Percentiles rank a stretch among this genome's conserved stretches.
phyloP scores from a whole-genome alignment of 35 echinoderm and acorn worm species.

The Acanthaster planci region DNA sequence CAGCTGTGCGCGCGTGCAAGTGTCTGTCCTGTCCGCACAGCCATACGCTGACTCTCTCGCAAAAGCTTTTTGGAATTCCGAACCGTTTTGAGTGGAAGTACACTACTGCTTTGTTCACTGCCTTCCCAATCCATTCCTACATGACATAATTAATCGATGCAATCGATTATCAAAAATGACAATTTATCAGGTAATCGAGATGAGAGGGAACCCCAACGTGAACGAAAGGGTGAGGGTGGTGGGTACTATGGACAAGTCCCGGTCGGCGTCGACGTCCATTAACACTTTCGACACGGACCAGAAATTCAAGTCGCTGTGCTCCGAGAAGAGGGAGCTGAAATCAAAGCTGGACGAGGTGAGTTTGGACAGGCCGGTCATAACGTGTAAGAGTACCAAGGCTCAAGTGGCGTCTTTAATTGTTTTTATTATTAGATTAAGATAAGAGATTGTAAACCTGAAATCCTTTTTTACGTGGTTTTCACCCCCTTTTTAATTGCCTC shows the following conservation, averaged over 20 bases:
- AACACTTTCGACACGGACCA: constrained; percentile 63
- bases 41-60: no score
- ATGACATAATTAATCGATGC: no score
- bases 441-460: background rate
- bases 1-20: no score
- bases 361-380: background rate
- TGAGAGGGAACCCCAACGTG: constrained; percentile 76
- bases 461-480: no score
- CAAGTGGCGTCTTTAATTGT: background rate
- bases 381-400: background rate
- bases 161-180: no score
- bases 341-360: constrained; percentile 75
- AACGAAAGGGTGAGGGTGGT: constrained; percentile 82
- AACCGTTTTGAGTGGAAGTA: no score
- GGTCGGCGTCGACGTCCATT: constrained; percentile 53
- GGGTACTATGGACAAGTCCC: constrained; percentile 57
- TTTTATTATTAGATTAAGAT: background rate
- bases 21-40: no score
- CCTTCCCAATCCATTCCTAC: no score
- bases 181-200: constrained; percentile 66
- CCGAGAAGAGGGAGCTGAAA: constrained; percentile 68
- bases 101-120: no score
- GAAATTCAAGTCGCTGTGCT: constrained; percentile 54
- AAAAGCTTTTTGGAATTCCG: no score
- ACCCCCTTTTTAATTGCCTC: no score